A percentile compares a stretch with the other conserved stretches of the same genome.
These are phyloP conservation scores for Tragopan temminckii DNA, from an alignment of 2,797 vertebrate genomes.

Conservation along the genomic window DNA sequence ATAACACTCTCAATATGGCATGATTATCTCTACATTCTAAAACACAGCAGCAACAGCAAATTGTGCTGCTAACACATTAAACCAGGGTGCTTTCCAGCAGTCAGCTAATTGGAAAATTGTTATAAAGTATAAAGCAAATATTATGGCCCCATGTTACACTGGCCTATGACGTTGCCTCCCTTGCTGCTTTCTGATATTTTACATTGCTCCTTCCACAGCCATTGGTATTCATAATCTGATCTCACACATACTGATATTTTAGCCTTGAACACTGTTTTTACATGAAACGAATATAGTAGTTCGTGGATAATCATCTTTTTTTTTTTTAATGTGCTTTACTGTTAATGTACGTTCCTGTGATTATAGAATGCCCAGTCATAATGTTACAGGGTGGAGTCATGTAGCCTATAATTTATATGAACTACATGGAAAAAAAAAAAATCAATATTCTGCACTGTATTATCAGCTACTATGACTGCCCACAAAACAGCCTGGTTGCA, in stretches of 20 bases:
- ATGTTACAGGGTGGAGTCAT: constrained; percentile 60
- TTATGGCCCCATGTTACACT: constrained; percentile 29
- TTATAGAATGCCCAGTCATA: constrained; percentile 65
- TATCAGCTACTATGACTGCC: constrained; percentile 69
- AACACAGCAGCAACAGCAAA: constrained; percentile 54
- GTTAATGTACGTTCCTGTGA: neutral
- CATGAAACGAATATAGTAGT: constrained; percentile 55
- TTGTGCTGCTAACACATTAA: constrained; percentile 31
- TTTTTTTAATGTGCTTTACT: constrained; percentile 20
- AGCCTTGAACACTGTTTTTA: constrained; percentile 42
- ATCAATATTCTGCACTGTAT: constrained; percentile 22
- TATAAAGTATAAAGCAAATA: constrained; percentile 52
- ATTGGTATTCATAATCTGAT: constrained; percentile 52
- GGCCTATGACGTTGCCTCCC: constrained; percentile 36
- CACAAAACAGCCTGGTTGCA: constrained; percentile 64
- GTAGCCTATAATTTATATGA: constrained; percentile 72
- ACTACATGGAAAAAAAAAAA: constrained; percentile 58
- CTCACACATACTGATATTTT: constrained; percentile 9
- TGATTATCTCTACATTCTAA: constrained; percentile 61
- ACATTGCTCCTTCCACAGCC: constrained; percentile 43
- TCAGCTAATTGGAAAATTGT: constrained; percentile 67
- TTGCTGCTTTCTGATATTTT: constrained; percentile 62
- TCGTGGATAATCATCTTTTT: constrained; percentile 61
- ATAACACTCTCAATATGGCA: constrained; percentile 64
- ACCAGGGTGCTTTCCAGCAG: constrained; percentile 42